Base-by-base conservation (phyloP, 2,888 invertebrate species). In the Synanthedon vespiformis region DNA sequence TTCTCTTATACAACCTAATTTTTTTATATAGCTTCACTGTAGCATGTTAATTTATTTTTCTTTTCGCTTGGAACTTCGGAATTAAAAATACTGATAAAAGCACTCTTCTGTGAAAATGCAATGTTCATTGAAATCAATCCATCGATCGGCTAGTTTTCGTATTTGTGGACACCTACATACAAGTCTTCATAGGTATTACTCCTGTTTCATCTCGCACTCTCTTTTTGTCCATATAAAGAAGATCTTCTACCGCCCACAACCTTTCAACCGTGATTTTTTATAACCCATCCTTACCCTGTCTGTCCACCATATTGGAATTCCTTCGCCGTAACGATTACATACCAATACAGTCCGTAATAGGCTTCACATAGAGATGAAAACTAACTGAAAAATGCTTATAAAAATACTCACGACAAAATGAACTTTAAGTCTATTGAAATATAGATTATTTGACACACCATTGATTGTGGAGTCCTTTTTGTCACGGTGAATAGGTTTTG, bases 241-340 rank as follows among this genome's bases (percentile, higher is more conserved):
- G 34, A 34, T 34, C 48, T 13, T 65, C 66, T 70, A 68, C 76
- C 80, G 75, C 83, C 81, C 80, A 79, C 80, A 71, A 72, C 72
- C 72, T 70, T 65, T 72, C 72, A 69, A 72, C 73, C 78, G 70
- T 77, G 73, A 78, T 81, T 84, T 83, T 82, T 80, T 74, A 72
- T 72, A 69, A 71, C 68, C 62, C 60, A 68, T 72, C 72, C 77
- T 80, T 81, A 80, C 78, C 77, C 80, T 72, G 77, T 72, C 69
- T 62, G 60, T 56, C 67, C 67, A 76, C 80, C 78, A 78, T 78
- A 64, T 77, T 79, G 72, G 64, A 80, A 80, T 83, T 81, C 82
- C 80, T 67, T 66, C 59, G 55, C 61, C 56, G 52, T 48, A 55
- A 55, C 58, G 54, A 44, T 44, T 50, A 54, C 73, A 74, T 56